A percentile compares a stretch with the other conserved stretches of the same genome.
Evolutionary conservation across 2,797 vertebrate species (phyloP).

Genomic region (Pangasius djambal): DNA sequence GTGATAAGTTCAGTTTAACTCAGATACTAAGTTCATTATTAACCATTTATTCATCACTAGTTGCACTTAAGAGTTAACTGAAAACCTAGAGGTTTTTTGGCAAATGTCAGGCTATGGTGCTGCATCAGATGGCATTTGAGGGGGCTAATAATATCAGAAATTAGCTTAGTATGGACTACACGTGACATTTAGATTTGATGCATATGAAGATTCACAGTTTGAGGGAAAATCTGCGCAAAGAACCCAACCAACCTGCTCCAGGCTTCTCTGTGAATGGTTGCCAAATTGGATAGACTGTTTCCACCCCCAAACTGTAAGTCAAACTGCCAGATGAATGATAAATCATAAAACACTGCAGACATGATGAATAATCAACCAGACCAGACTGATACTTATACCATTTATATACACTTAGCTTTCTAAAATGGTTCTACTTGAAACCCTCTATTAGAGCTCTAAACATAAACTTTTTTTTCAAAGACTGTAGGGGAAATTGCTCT

Average conservation of each 20-base stretch:
- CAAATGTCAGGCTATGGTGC: constrained; percentile 46
- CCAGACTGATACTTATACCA: neutral
- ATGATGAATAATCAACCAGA: neutral
- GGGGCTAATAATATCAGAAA: constrained; percentile 37
- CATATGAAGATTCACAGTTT: constrained; percentile 15
- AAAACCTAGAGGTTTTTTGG: neutral
- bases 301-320: neutral
- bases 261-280: neutral
- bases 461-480: too few species aligned
- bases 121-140: constrained; percentile 50
- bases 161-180: constrained; percentile 11
- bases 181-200: constrained; percentile 38
- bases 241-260: neutral
- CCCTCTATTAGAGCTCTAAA: neutral
- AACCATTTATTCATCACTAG: neutral
- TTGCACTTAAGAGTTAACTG: neutral
- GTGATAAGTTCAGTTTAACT: neutral
- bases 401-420: neutral
- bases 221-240: constrained; percentile 1
- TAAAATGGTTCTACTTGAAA: neutral
- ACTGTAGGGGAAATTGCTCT: too few species aligned
- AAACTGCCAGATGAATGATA: neutral
- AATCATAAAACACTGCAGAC: neutral
- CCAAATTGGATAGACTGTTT: constrained; percentile 13
- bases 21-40: neutral